These are phyloP conservation scores for Spheniscus humboldti DNA, from an alignment of 2,797 vertebrate genomes.

Conservation along the genomic window DNA sequence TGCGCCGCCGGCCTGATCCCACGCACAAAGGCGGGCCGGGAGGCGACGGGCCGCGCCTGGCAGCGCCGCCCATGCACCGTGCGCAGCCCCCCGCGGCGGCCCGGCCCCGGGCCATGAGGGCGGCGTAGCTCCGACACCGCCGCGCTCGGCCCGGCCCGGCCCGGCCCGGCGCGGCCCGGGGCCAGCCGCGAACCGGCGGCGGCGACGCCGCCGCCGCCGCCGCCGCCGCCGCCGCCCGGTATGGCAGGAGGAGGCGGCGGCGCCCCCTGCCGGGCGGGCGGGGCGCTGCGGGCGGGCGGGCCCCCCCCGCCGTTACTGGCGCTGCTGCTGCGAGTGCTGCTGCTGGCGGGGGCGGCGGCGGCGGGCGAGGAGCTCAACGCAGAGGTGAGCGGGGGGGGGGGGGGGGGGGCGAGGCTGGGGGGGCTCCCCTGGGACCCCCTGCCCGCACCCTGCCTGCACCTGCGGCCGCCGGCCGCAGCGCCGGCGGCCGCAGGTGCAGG, in stretches of 20 bases:
- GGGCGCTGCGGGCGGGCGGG: not conserved
- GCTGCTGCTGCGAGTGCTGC: slow-evolving; percentile 31
- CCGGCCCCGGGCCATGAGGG: not conserved
- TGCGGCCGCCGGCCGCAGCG: not conserved
- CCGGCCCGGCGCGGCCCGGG: not conserved
- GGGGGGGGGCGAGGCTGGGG: not conserved
- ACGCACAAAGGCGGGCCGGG: not conserved
- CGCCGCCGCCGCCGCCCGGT: not conserved
- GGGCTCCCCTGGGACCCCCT: not conserved
- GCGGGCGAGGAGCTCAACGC: not conserved
- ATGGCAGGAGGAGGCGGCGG: not conserved
- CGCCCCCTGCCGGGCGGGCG: not conserved
- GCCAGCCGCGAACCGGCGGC: not conserved
- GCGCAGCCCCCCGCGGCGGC: not conserved
- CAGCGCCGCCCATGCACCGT: not conserved
- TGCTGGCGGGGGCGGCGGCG: not conserved
- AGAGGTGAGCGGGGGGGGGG: not conserved
- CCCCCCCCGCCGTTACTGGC: not conserved
- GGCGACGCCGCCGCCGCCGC: too few species aligned
- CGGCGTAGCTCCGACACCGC: not conserved
- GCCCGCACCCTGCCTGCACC: not conserved
- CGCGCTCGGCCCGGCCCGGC: not conserved
- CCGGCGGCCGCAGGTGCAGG: not conserved
- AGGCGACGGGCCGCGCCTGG: not conserved
- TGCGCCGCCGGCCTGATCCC: not conserved